These are phyloP conservation scores for Metellina segmentata DNA, from an alignment of 2,888 invertebrate genomes.

Conservation along the genomic window DNA sequence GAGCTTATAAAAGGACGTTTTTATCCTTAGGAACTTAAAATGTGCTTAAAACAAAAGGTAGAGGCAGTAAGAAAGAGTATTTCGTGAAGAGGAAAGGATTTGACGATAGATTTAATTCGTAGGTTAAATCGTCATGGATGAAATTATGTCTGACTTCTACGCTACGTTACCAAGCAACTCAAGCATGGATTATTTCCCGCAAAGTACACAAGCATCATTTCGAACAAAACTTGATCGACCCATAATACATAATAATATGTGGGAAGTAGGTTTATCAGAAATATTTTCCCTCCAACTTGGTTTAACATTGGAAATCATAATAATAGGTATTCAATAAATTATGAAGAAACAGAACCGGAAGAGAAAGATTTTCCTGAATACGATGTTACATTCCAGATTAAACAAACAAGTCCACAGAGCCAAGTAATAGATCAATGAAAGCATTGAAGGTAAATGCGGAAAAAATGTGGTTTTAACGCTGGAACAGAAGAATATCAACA, in stretches of 20 bases:
- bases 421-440: neutral
- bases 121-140: constrained; percentile 15
- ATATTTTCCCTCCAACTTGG: constrained; percentile 74
- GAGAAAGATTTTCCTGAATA: neutral
- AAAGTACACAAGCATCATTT: constrained; percentile 78
- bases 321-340: constrained; percentile 21
- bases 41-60: constrained; percentile 27
- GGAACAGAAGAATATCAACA: neutral
- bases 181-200: constrained; percentile 78
- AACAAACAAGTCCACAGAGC: neutral
- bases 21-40: constrained; percentile 53
- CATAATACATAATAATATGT: constrained; percentile 78
- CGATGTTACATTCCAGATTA: neutral
- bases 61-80: constrained; percentile 20
- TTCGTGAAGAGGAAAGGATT: constrained; percentile 47
- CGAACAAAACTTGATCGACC: constrained; percentile 78
- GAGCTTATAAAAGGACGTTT: constrained; percentile 27
- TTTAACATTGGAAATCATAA: constrained; percentile 54
- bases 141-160: constrained; percentile 64
- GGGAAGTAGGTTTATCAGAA: constrained; percentile 78
- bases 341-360: neutral
- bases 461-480: neutral
- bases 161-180: constrained; percentile 78
- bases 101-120: neutral
- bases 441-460: neutral